Base-by-base conservation (phyloP, 1,140 invertebrate species). In the Batillaria attramentaria region DNA sequence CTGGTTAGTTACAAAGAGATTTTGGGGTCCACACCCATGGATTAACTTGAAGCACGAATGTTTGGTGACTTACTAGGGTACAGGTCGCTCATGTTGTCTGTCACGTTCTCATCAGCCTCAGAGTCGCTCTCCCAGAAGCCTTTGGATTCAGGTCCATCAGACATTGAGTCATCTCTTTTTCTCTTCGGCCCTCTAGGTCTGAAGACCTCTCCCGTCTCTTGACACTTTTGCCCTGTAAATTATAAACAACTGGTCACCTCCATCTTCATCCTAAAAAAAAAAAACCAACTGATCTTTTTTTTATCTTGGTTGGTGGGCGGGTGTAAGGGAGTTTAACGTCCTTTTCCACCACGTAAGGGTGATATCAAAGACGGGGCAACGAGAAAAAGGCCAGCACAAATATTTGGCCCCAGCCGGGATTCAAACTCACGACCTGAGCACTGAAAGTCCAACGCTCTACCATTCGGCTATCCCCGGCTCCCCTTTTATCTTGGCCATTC, bases 211-310 rank as follows among this genome's bases (percentile, higher is more conserved):
- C 87, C 87, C 4, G 77, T 84, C 66, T 83, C 82, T 70, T 87
- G 79, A 77, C 85, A 87, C 62, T 83, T 82, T 42, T 84, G 73
- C 85, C 85, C 87, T 87, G 75, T 16, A 83, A 79, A 24, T 37
- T 35, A 28, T 57, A 80, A 24, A 74, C 10, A 2, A 74, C 57
- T 33, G 3, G 46, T 18, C 4, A 66, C 16, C 46, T 10, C 2
- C 37, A 16, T 31, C 5, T 24, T 33, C 24, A 33, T 78, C n/a
- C 2, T 31, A 18, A 70, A 42, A 31, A 72, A 35, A 24, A 20
- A 60, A 6, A 20, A 42, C 70, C 42, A 28, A 42, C 18, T 20
- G 41, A 35, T 35, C 13, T n/a, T 50, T 24, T 35, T 37, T 62
- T 37, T 20, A 37, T 57, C 8, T 18, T 41, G 28, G 13, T 31